Evolutionary conservation across 2,113 vertebrate genomes (phyloP).

Genomic region (Emydocephalus ijimae): DNA sequence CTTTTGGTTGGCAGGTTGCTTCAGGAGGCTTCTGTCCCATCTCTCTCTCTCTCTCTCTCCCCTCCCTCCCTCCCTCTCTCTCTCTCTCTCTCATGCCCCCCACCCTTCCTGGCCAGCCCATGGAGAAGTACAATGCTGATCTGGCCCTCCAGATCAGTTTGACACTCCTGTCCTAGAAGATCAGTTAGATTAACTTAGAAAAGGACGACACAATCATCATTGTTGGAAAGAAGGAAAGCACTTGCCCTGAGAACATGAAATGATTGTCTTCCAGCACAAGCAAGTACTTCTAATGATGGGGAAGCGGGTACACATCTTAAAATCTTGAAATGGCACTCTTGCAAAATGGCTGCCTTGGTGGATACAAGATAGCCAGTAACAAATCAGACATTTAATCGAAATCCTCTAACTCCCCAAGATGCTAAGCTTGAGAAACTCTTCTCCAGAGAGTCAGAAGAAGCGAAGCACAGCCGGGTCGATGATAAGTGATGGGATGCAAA

Average conservation of each 20-base stretch:
- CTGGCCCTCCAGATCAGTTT: no score
- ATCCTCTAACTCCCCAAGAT: not conserved
- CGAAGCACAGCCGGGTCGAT: not conserved
- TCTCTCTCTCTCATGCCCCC: no score
- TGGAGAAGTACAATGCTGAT: no score
- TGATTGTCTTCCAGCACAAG: not conserved
- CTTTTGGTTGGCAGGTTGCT: no score
- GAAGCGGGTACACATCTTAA: not conserved
- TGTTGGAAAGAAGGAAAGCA: not conserved
- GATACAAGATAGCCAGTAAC: not conserved
- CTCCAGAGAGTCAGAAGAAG: not conserved
- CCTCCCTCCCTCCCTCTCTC: fast-evolving
- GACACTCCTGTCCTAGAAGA: no score
- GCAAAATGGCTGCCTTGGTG: not conserved
- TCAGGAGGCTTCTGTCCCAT: no score
- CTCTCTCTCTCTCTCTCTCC: no score
- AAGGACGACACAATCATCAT: not conserved
- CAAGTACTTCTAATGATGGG: not conserved
- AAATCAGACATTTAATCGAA: not conserved
- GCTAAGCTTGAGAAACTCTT: not conserved
- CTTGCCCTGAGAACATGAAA: not conserved
- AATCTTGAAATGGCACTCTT: not conserved
- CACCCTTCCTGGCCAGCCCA: no score
- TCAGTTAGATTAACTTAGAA: no score
- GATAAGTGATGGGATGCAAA: not conserved